phyloP scores from a whole-genome alignment of 2,888 invertebrate species.

The Torymus aiolomorphi region DNA sequence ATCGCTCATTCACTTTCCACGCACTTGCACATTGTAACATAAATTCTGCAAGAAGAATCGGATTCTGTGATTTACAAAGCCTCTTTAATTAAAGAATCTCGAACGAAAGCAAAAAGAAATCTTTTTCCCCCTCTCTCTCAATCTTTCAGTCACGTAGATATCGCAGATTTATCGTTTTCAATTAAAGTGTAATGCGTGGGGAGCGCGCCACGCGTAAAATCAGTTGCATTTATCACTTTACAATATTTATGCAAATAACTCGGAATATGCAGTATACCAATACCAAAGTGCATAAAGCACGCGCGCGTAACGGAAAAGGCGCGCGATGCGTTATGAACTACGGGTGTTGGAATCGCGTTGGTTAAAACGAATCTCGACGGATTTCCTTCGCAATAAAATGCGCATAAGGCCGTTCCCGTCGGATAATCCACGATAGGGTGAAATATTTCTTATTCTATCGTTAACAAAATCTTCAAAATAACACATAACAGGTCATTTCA shows the following conservation, averaged over 20 bases:
- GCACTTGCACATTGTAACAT: background rate
- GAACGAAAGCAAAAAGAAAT: slow-evolving; percentile 19
- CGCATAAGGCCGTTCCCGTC: no score
- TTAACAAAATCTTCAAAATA: no score
- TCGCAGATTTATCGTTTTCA: slow-evolving; percentile 51
- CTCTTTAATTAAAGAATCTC: slow-evolving; percentile 23
- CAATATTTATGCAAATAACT: slow-evolving; percentile 46
- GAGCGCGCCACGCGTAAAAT: slow-evolving; percentile 39
- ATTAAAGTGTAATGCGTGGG: slow-evolving; percentile 45
- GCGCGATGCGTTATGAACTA: background rate
- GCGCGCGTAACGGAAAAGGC: background rate
- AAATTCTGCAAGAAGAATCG: slow-evolving; percentile 21
- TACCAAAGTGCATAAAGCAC: background rate
- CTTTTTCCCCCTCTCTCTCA: no score
- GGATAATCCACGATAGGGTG: no score
- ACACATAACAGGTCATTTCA: no score
- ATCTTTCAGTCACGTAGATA: background rate
- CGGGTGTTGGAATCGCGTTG: background rate
- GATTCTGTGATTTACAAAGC: slow-evolving; percentile 28
- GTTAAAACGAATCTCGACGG: background rate
- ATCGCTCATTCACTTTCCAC: no score
- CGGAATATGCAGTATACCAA: background rate
- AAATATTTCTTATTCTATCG: no score
- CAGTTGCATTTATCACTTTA: slow-evolving; percentile 42
- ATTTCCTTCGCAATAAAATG: background rate